Evolutionary conservation across 2,797 vertebrate genomes (phyloP).

Genomic region (Sardinella longiceps): DNA sequence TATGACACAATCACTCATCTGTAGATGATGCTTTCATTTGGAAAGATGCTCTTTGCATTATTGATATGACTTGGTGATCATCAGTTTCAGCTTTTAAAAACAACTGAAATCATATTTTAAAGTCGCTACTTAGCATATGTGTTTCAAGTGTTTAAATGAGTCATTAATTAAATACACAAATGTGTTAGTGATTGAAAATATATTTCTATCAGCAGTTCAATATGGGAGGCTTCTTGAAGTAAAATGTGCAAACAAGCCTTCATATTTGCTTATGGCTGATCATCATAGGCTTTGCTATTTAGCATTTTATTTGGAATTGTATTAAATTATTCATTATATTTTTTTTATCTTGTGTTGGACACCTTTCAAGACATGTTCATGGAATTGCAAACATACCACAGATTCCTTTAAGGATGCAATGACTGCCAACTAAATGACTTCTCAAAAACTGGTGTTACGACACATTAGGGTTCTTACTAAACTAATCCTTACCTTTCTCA

Average conservation of each 20-base stretch:
- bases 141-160: neutral
- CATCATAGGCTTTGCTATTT: neutral
- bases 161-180: neutral
- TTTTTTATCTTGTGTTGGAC: too few relatives aligned
- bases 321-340: neutral
- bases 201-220: neutral
- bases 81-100: neutral
- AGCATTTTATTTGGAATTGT: neutral
- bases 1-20: constrained; percentile 65
- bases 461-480: neutral
- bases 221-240: neutral
- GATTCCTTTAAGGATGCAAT: neutral
- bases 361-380: neutral
- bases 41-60: constrained; percentile 52
- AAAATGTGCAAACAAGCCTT: neutral
- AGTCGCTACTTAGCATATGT: neutral
- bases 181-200: neutral
- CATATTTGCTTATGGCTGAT: neutral
- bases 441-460: neutral
- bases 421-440: neutral
- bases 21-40: constrained; percentile 57
- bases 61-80: constrained; percentile 45
- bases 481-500: constrained; percentile 61
- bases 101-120: constrained; percentile 5
- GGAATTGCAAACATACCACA: too few relatives aligned